Base-by-base conservation (phyloP, 2,113 vertebrate genomes). In the Corydoras maculifer region DNA sequence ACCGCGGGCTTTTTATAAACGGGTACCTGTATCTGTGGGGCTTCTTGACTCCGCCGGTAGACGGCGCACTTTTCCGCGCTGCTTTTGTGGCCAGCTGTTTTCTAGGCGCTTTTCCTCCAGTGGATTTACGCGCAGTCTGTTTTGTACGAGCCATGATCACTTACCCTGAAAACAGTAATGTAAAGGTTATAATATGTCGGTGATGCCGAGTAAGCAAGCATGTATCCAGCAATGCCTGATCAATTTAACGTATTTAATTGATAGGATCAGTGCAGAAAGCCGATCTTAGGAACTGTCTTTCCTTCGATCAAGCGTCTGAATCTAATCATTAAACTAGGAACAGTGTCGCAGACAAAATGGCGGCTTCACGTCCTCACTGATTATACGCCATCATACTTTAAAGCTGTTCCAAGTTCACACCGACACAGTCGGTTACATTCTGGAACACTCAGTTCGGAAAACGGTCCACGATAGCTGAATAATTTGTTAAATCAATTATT, bases 81-180 rank as follows among this genome's bases (percentile, higher is more conserved):
- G 92, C 93, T 69, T 94, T 94, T 0, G 93, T 93, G 0, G 93
- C 92, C 73, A 94, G 81, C 80, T 93, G 92, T 71, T 94, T 94
- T 70, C 92, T 92, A 0, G 93, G 94, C 6, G 94, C 94, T 61
- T 96, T 96, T 43, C 93, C 93, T 69, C 94, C 94, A 0, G 94
- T 94, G 3, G 93, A 94, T 78, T 94, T 94, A 87, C 93, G 92
- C 75, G 93, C 92, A 3, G 93, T 94, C 81, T 94, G 92, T 89
- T 94, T 94, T 50, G 93, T 94, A 87, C 93, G 93, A 79, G 93
- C 93, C 93, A 94, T 94, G 74, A 54, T 63, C 35, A 35, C 4
- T 79, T 78, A 86, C 29, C 64, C 54, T 57, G 13, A 15, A 51
- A 14, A 65, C 18, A 29, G 4, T 5, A 51, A 65, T 43, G 43